Percentiles rank a stretch among this genome's conserved stretches.
phyloP scores from a whole-genome alignment of 2,888 invertebrate genomes.

The Drosophila greeni region DNA sequence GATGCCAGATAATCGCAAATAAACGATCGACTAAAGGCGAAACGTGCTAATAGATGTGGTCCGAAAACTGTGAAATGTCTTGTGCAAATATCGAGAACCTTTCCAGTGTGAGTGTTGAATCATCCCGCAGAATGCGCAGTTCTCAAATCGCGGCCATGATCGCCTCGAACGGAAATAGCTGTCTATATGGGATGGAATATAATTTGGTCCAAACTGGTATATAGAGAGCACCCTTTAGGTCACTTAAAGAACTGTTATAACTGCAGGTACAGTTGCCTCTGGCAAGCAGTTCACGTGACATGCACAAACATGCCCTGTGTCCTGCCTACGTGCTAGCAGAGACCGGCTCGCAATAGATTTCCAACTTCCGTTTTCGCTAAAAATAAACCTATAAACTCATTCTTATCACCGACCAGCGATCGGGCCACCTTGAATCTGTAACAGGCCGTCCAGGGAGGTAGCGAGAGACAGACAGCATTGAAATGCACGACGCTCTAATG shows the following conservation, averaged over 20 bases:
- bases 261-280: background rate
- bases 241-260: too few relatives aligned
- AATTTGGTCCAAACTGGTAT: background rate
- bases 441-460: constrained; percentile 34
- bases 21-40: constrained; percentile 21
- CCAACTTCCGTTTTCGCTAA: constrained; percentile 34
- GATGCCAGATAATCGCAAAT: constrained; percentile 13
- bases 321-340: constrained; percentile 1
- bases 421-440: constrained; percentile 66
- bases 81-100: constrained; percentile 39
- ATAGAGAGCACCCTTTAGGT: background rate
- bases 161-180: constrained; percentile 23
- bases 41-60: constrained; percentile 42
- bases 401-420: constrained; percentile 27
- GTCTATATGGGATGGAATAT: too few relatives aligned
- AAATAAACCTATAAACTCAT: constrained; percentile 26
- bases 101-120: constrained; percentile 19
- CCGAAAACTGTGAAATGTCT: constrained; percentile 43
- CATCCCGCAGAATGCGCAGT: constrained; percentile 25
- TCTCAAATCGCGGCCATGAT: constrained; percentile 3
- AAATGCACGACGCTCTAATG: constrained; percentile 48
- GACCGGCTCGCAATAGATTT: constrained; percentile 4
- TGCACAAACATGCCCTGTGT: background rate
- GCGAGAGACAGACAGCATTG: constrained; percentile 43
- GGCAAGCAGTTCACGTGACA: constrained; percentile 1